phyloP scores from a whole-genome alignment of 2,797 vertebrate species.

The Gastrophryne carolinensis region DNA sequence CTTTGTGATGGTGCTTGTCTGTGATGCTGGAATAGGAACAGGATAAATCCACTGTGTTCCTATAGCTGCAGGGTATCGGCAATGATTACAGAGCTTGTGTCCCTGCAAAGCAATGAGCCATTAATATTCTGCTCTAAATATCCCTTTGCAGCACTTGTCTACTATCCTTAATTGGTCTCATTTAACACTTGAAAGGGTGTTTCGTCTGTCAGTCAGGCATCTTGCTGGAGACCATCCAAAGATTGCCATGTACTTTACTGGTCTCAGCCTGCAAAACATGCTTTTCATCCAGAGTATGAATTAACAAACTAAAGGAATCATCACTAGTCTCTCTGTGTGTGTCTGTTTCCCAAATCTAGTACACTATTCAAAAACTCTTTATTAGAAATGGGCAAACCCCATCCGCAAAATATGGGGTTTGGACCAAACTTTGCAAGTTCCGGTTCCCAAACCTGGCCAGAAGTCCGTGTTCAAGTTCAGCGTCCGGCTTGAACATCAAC shows the following conservation, averaged over 20 bases:
- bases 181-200: constrained; percentile 59
- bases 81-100: constrained; percentile 39
- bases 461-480: no score
- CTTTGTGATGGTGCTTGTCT: constrained; percentile 1
- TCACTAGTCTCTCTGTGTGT: no score
- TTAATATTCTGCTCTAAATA: constrained; percentile 52
- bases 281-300: not conserved
- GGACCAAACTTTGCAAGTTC: no score
- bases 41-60: constrained; percentile 8
- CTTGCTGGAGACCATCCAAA: constrained; percentile 57
- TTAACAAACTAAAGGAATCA: not conserved
- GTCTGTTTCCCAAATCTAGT: no score
- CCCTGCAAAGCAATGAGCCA: constrained; percentile 9
- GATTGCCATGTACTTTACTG: constrained; percentile 55
- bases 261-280: constrained; percentile 42
- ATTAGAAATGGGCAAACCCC: no score
- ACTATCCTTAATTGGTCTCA: constrained; percentile 64
- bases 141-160: constrained; percentile 60
- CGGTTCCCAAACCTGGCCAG: no score
- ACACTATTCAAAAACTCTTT: no score
- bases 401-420: no score
- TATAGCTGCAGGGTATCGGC: constrained; percentile 38
- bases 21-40: not conserved
- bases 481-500: no score
- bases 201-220: constrained; percentile 54